A percentile compares a stretch with the other conserved stretches of the same genome.
These are phyloP conservation scores for Chrysomallon squamiferum DNA, from an alignment of 1,140 invertebrate species.

Conservation along the genomic window DNA sequence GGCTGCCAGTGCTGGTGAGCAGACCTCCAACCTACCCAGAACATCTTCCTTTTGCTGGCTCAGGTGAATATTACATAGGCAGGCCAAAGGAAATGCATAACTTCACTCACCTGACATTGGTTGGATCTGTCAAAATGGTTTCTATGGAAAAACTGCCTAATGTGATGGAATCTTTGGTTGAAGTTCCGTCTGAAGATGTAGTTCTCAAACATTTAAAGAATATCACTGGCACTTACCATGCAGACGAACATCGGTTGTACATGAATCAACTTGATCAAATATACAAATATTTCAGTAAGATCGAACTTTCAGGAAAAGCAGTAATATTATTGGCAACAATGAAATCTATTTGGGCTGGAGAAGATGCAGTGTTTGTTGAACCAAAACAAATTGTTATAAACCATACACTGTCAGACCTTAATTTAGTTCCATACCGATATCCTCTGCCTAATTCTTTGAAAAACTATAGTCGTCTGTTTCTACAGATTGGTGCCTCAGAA, in stretches of 20 bases:
- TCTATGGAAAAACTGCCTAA: background rate
- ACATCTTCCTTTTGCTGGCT: background rate
- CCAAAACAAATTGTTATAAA: constrained; percentile 12
- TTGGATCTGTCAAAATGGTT: background rate
- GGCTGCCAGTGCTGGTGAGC: background rate
- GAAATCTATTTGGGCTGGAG: constrained; percentile 19
- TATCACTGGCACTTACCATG: background rate
- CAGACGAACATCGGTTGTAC: background rate
- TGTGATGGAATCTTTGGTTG: background rate
- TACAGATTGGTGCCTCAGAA: constrained; percentile 1
- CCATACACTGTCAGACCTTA: constrained; percentile 1
- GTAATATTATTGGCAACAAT: background rate
- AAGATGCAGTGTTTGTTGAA: constrained; percentile 19
- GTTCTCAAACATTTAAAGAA: background rate
- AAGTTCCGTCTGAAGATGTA: background rate
- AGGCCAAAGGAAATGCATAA: background rate
- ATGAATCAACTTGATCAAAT: background rate
- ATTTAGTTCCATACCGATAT: constrained; percentile 24
- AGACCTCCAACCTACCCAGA: background rate
- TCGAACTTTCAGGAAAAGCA: background rate
- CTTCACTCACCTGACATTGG: background rate
- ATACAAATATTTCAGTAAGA: background rate
- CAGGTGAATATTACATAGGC: background rate
- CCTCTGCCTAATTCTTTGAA: constrained; percentile 14
- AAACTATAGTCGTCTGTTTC: constrained; percentile 8